A percentile compares a stretch with the other conserved stretches of the same genome.
phyloP scores from a whole-genome alignment of 2,888 invertebrate genomes.

The Xestia ashworthii region DNA sequence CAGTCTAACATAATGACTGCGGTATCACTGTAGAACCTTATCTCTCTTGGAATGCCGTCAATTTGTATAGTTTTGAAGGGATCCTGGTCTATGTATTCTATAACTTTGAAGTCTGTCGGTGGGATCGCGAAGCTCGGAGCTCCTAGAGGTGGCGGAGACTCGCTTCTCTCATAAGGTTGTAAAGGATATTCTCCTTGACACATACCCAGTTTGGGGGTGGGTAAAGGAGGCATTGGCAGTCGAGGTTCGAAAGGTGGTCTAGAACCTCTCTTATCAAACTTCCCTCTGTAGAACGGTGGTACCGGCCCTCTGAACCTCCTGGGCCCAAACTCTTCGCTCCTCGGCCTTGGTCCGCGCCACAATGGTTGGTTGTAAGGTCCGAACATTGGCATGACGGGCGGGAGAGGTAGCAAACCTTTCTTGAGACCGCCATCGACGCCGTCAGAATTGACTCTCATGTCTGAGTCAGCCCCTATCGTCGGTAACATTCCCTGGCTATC shows the following conservation, averaged over 20 bases:
- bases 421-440: conserved; percentile 67
- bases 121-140: conserved; percentile 81
- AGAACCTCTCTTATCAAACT: conserved; percentile 79
- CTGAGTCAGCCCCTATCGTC: conserved; percentile 76
- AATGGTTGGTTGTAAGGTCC: conserved; percentile 72
- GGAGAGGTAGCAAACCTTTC: conserved; percentile 74
- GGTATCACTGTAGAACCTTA: conserved; percentile 96
- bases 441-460: conserved; percentile 82
- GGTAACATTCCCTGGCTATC: conserved; percentile 75
- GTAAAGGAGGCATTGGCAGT: conserved; percentile 76
- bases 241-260: conserved; percentile 79
- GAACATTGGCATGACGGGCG: conserved; percentile 80
- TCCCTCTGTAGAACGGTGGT: conserved; percentile 80
- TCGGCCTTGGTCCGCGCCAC: conserved; percentile 82
- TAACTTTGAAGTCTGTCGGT: conserved; percentile 80
- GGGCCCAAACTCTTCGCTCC: conserved; percentile 80
- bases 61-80: conserved; percentile 95
- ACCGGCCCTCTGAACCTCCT: conserved; percentile 80
- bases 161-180: conserved; percentile 78
- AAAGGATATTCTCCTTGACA: conserved; percentile 83
- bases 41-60: conserved; percentile 95
- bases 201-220: conserved; percentile 82
- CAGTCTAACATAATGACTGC: conserved; percentile 96
- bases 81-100: conserved; percentile 90
- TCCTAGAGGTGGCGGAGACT: conserved; percentile 84